Evolutionary conservation across 2,113 vertebrate genomes (phyloP), one percentile per base, ranked within the genome.

Genomic region (Colaptes auratus): DNA sequence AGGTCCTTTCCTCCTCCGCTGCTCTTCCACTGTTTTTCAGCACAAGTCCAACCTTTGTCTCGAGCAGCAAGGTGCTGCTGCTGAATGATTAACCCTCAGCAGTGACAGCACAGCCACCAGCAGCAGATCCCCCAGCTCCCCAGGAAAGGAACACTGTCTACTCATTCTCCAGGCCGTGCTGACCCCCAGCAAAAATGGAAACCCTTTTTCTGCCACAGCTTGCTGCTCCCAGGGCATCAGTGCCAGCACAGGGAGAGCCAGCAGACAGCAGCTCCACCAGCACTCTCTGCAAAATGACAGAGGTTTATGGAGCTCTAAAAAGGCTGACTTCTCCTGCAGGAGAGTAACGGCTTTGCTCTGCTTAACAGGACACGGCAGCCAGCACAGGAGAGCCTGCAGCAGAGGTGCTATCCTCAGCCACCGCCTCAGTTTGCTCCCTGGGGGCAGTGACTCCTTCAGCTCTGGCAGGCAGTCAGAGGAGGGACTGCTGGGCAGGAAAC

Each of bases 121-220:
- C 67, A 61, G 75, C 11, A 0, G 55, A 7, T 42, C 65, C 36
- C 30, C 1, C 1, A 0, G 0, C 1, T 31, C 71, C 77, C 56
- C 10, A 5, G 31, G 61, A 50, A 36, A 30, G 52, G 42, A 78
- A 6, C 24, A 6, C 25, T 6, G 1, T 20, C 42, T 42, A 10
- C n/a, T 58, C 55, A 24, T 67, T 44, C 19, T 55, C 28, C 42
- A 16, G 3, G 35, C 25, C 65, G 3, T 3, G 15, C 66, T 71
- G 82, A 74, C 10, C 31, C 42, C 55, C 71, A 52, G 33, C 30
- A 73, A 20, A 70, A 82, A 25, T 13, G 5, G 6, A 5, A 12
- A 20, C 4, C 3, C 15, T 30, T 31, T 39, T 31, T 7, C 2
- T 33, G 69, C 44, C 31, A 2, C 5, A 21, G 7, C 2, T 30